phyloP scores from a whole-genome alignment of 1,140 invertebrate species.

The Vollenhovia emeryi region DNA sequence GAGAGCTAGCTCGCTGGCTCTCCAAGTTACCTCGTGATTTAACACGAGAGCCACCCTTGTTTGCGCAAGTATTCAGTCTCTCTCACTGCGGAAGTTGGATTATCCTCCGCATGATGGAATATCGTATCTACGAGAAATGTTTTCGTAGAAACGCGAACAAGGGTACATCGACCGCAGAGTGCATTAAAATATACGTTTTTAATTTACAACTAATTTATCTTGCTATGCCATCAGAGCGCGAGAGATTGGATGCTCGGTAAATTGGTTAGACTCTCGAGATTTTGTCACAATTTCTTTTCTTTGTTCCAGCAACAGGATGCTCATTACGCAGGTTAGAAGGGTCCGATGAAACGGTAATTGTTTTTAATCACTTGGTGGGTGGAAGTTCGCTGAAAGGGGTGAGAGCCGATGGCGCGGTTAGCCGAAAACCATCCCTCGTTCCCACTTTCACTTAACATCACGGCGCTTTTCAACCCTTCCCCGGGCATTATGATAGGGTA shows the following conservation, averaged over 20 bases:
- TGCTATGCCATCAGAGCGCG: not conserved
- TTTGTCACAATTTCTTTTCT: conserved; percentile 29
- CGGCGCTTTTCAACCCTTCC: conserved; percentile 65
- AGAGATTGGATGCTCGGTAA: not conserved
- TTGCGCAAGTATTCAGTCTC: conserved; percentile 61
- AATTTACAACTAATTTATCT: not conserved
- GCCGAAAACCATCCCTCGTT: conserved; percentile 65
- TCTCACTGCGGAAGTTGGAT: conserved; percentile 61
- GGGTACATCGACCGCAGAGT: not conserved
- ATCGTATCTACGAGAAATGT: conserved; percentile 71
- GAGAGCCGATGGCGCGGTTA: conserved; percentile 70
- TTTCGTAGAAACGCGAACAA: conserved; percentile 79
- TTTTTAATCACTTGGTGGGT: conserved; percentile 79
- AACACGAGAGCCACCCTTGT: conserved; percentile 69
- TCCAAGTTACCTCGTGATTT: conserved; percentile 81
- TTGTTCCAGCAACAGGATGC: conserved; percentile 56
- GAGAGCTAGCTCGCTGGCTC: conserved; percentile 33
- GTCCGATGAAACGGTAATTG: conserved; percentile 79
- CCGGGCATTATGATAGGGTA: not conserved
- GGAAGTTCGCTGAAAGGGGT: conserved; percentile 62
- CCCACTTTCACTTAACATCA: conserved; percentile 68
- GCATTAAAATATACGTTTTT: not conserved
- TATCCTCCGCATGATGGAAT: conserved; percentile 58
- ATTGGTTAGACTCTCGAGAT: not conserved
- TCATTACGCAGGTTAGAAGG: conserved; percentile 72